A percentile compares a stretch with the other conserved stretches of the same genome.
These are phyloP conservation scores for Rhea americana DNA, from an alignment of 2,113 vertebrate genomes.

Conservation along the genomic window DNA sequence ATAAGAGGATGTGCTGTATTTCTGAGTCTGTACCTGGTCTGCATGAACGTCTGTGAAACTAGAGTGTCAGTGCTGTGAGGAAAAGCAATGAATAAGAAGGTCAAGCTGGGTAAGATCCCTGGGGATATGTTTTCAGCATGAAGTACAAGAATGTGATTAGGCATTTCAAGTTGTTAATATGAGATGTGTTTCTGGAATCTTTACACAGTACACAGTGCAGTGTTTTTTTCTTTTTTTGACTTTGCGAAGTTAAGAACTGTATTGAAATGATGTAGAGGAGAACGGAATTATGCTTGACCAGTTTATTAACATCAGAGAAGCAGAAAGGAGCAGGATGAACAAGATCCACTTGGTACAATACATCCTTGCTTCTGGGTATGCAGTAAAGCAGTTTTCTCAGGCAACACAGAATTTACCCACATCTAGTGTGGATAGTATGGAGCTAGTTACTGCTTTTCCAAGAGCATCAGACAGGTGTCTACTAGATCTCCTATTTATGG, in stretches of 20 bases:
- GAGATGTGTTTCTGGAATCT: background rate
- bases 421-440: background rate
- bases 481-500: background rate
- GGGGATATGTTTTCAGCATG: background rate
- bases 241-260: background rate
- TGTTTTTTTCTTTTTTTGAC: background rate
- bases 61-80: background rate
- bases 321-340: background rate
- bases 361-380: background rate
- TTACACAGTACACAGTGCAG: background rate
- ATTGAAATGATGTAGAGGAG: background rate
- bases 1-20: background rate
- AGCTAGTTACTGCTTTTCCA: background rate
- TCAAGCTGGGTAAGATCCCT: background rate
- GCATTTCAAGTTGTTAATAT: slow-evolving; percentile 1
- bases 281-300: background rate
- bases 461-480: background rate
- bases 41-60: background rate
- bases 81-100: slow-evolving; percentile 34
- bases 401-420: background rate
- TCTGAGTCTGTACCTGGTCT: background rate
- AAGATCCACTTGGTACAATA: background rate
- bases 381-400: background rate
- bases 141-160: background rate
- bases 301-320: background rate